phyloP scores from a whole-genome alignment of 2,888 invertebrate species.

The Thalpophila matura region DNA sequence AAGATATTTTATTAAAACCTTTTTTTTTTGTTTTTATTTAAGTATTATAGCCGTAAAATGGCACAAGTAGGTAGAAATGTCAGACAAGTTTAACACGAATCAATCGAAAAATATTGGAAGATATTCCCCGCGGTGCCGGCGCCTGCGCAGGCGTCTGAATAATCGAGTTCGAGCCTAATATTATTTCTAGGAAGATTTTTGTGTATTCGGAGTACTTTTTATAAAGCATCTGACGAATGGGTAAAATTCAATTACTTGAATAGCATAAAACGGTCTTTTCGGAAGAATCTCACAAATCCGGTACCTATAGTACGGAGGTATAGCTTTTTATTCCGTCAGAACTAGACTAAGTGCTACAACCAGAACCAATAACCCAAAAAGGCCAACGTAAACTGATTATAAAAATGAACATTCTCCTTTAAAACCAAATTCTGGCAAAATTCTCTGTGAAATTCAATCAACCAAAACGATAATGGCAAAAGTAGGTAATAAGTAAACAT shows the following conservation, averaged over 20 bases:
- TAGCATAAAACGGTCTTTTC: not conserved
- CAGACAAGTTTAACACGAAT: not conserved
- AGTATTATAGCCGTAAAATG: constrained; percentile 3
- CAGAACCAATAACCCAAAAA: no score
- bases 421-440: not conserved
- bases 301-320: no score
- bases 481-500: constrained; percentile 23
- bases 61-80: not conserved
- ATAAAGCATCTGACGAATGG: not conserved
- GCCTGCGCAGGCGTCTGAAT: not conserved
- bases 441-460: constrained; percentile 15
- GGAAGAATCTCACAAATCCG: no score
- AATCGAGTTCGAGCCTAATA: not conserved
- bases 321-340: no score
- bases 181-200: constrained; percentile 12
- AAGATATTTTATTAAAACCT: not conserved
- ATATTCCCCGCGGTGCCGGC: not conserved
- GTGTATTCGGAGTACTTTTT: not conserved
- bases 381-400: no score
- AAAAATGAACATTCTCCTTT: no score
- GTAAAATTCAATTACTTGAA: not conserved
- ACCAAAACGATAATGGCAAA: not conserved
- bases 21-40: no score
- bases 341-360: no score
- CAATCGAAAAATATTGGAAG: not conserved